Base-by-base conservation (phyloP, 2,113 vertebrate genomes). In the Pardalotus punctatus region DNA sequence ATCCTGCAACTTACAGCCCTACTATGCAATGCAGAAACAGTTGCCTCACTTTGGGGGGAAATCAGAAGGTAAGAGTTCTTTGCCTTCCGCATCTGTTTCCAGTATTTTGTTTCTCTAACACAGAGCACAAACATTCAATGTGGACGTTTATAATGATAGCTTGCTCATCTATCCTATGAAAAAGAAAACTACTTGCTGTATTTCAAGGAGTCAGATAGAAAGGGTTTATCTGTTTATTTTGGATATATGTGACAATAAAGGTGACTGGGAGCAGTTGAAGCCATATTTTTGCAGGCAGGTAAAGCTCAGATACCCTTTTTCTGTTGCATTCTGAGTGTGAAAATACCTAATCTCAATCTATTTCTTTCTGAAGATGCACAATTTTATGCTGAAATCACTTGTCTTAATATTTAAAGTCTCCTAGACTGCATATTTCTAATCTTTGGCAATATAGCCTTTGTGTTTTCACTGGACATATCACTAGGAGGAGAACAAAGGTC, bases 41-140 rank as follows among this genome's bases (percentile, higher is more conserved):
- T 33, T 51, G 17, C 54, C 21, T 80, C 86, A 38, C 4, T 86
- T 3, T 43, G 21, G 1, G 65, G 2, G 24, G 12, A 80, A 47
- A 83, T 56, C 16, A 43, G 22, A 95, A 97, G 97, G 98, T 98
- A 80, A 98, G 98, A 76, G 13, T 8, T 58, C 7, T 11, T 81
- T 47, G 31, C 81, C 35, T 86, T 79, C 62, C 82, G 16, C 18
- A 50, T n/a, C 13, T 66, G 5, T 31, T 12, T 79, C 9, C 17
- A 11, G 9, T 38, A 19, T 10, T 48, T 42, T 35, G 0, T 78
- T 90, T 65, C 47, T 64, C 27, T 31, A 33, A 27, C 2, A 66
- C 5, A 58, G 43, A 61, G 8, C 8, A n/a, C 57, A 61, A 60
- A 47, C 7, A 21, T 54, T 15, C 15, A 42, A 3, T 38, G 22